Percentiles rank a stretch among this genome's conserved stretches.
Evolutionary conservation across 2,113 vertebrate genomes (phyloP).

Genomic region (Syngnathus floridae): DNA sequence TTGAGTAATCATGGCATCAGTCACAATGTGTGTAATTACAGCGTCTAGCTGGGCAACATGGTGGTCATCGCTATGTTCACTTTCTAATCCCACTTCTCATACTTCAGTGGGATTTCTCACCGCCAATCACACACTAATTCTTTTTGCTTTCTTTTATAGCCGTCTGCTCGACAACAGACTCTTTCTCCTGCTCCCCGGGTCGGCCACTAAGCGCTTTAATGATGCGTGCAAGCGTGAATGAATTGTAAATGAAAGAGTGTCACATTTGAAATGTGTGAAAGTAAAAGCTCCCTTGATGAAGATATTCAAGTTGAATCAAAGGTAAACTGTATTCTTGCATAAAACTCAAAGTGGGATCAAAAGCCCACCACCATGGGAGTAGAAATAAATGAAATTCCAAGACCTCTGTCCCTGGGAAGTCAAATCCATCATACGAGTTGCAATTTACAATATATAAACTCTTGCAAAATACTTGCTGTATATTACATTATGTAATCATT

Average conservation of each 20-base stretch:
- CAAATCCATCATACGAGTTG: conserved; percentile 3
- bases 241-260: conserved; percentile 56
- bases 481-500: conserved; percentile 39
- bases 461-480: neutral
- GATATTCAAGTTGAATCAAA: conserved; percentile 52
- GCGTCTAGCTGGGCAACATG: conserved; percentile 50
- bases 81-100: conserved; percentile 55
- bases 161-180: conserved; percentile 38
- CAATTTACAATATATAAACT: neutral
- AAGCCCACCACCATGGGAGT: conserved; percentile 32
- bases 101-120: conserved; percentile 44
- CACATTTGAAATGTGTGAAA: conserved; percentile 39
- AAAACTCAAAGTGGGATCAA: conserved; percentile 49
- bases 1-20: conserved; percentile 50
- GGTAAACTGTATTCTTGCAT: conserved; percentile 45
- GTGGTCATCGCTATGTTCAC: conserved; percentile 49
- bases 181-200: conserved; percentile 36
- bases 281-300: conserved; percentile 35
- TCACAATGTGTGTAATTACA: conserved; percentile 60
- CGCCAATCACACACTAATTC: conserved; percentile 36
- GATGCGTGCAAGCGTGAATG: conserved; percentile 36
- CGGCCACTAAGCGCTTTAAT: conserved; percentile 52
- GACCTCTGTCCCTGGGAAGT: conserved; percentile 25
- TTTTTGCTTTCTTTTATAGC: conserved; percentile 38
- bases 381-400: conserved; percentile 27